A percentile compares a stretch with the other conserved stretches of the same genome.
Evolutionary conservation across 2,113 vertebrate species (phyloP).

Genomic region (Cranoglanis bouderius): DNA sequence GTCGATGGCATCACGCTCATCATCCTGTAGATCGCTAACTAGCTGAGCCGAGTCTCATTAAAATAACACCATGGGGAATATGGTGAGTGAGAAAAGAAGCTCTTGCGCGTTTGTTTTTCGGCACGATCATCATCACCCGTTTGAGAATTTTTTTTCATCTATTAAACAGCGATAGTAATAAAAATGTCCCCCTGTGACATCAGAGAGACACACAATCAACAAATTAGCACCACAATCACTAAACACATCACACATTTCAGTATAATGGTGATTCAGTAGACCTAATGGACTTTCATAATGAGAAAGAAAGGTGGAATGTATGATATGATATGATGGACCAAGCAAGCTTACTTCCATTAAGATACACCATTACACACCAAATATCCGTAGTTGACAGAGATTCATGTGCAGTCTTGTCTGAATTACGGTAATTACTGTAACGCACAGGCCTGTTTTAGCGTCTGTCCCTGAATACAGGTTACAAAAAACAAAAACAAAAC

Average conservation of each 20-base stretch:
- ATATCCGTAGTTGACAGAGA: neutral
- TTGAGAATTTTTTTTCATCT: too few relatives aligned
- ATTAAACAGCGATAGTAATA: too few relatives aligned
- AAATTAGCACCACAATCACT: neutral
- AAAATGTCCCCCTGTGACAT: neutral
- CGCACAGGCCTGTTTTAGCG: neutral
- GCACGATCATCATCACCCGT: too few relatives aligned
- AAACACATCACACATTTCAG: neutral
- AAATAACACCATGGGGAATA: neutral
- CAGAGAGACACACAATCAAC: neutral
- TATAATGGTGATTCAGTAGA: neutral
- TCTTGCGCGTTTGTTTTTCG: neutral
- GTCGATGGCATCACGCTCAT: neutral
- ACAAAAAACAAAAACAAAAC: neutral
- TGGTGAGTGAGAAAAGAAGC: neutral
- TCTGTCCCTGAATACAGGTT: neutral
- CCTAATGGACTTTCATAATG: neutral
- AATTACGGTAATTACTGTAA: neutral
- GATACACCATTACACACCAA: neutral
- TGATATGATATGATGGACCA: neutral
- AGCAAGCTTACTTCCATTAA: neutral
- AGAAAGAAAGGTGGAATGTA: neutral
- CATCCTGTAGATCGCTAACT: neutral
- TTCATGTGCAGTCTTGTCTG: slow-evolving; percentile 2
- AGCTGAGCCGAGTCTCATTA: neutral